A percentile compares a stretch with the other conserved stretches of the same genome.
These are phyloP conservation scores for Ophioderma brevispina DNA, from an alignment of 35 echinoderm and acorn worm genomes.

Conservation along the genomic window DNA sequence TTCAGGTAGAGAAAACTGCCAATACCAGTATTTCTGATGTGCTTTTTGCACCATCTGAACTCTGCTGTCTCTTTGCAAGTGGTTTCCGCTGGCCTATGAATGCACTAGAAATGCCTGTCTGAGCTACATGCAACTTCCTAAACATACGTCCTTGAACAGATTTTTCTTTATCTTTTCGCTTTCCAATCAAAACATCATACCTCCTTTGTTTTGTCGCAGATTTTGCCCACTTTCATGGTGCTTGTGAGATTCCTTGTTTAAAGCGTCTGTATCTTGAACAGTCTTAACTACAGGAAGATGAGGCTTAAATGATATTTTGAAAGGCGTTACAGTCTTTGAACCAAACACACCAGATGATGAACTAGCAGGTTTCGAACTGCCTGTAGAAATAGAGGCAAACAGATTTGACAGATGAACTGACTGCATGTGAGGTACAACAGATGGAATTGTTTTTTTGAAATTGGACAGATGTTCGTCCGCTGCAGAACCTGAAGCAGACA, in stretches of 20 bases:
- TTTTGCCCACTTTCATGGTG: not conserved
- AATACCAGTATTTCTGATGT: too few species aligned
- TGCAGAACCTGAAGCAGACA: too few species aligned
- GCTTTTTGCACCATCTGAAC: not conserved
- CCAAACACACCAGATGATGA: not conserved
- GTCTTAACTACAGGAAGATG: not conserved
- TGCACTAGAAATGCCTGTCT: not conserved
- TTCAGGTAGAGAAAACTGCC: too few species aligned
- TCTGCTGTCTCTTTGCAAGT: not conserved
- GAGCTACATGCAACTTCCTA: not conserved
- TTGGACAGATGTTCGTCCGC: too few species aligned
- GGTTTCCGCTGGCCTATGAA: not conserved
- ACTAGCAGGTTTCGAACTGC: not conserved
- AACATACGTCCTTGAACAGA: not conserved
- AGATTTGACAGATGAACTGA: too few species aligned
- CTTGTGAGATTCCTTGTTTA: not conserved
- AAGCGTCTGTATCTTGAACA: not conserved
- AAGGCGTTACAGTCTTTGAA: not conserved
- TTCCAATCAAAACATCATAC: not conserved
- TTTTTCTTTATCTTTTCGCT: slow-evolving; percentile 2
- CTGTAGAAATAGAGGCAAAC: too few species aligned
- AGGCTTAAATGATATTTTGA: not conserved
- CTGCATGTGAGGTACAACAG: too few species aligned
- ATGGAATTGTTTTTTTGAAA: too few species aligned
- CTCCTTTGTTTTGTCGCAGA: not conserved